Percentiles rank a stretch among this genome's conserved stretches.
Evolutionary conservation across 2,888 invertebrate genomes (phyloP).

Genomic region (Drosophila percnosoma): DNA sequence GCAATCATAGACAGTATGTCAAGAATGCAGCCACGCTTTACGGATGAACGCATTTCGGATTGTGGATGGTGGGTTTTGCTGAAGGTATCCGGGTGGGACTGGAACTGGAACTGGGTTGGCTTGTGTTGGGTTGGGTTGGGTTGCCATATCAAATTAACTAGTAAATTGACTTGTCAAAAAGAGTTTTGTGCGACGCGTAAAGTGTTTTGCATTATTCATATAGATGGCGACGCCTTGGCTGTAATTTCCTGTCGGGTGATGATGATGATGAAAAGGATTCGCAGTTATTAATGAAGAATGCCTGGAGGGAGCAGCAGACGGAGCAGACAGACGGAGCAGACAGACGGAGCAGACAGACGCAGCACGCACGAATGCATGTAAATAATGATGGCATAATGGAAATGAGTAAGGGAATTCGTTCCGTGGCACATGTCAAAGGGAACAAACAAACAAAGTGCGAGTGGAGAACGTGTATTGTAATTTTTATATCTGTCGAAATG

Average conservation of each 20-base stretch:
- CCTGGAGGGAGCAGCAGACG: slow-evolving; percentile 7
- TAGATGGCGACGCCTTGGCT: slow-evolving; percentile 15
- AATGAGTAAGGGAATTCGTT: slow-evolving; percentile 33
- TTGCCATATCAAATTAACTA: slow-evolving; percentile 79
- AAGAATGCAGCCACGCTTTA: slow-evolving; percentile 17
- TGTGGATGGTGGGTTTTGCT: neutral
- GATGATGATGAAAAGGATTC: slow-evolving; percentile 61
- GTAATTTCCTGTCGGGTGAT: slow-evolving; percentile 50
- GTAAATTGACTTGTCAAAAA: slow-evolving; percentile 82
- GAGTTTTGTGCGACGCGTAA: slow-evolving; percentile 35
- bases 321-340: slow-evolving; percentile 28
- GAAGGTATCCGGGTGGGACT: neutral
- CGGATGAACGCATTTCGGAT: slow-evolving; percentile 21
- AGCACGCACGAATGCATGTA: slow-evolving; percentile 74
- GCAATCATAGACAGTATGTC: slow-evolving; percentile 38
- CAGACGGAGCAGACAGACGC: neutral
- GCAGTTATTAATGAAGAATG: slow-evolving; percentile 64
- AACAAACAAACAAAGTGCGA: slow-evolving; percentile 1
- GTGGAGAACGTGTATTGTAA: slow-evolving; percentile 60
- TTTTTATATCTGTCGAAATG: slow-evolving; percentile 53
- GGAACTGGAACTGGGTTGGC: neutral
- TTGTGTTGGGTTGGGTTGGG: neutral
- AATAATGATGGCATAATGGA: slow-evolving; percentile 62
- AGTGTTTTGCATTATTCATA: slow-evolving; percentile 50
- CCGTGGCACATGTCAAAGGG: slow-evolving; percentile 6